These are phyloP conservation scores for Maniola hyperantus DNA, from an alignment of 2,888 invertebrate species.

Conservation along the genomic window DNA sequence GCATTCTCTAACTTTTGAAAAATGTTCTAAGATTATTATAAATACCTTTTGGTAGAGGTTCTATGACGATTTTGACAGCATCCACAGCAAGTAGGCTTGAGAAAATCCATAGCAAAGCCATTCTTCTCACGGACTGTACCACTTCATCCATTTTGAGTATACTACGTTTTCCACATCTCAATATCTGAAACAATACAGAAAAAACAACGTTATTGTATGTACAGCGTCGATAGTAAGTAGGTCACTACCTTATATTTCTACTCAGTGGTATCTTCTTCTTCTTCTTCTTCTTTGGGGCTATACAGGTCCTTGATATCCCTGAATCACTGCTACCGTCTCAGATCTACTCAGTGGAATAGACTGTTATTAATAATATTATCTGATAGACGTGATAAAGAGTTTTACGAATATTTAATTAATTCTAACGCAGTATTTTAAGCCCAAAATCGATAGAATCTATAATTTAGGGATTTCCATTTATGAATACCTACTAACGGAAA, in stretches of 20 bases:
- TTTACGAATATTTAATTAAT: constrained; percentile 18
- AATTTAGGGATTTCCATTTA: constrained; percentile 77
- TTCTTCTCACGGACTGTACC: constrained; percentile 51
- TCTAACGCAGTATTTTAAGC: constrained; percentile 61
- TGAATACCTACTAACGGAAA: constrained; percentile 78
- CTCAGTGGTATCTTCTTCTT: too few species aligned
- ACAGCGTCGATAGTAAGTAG: too few species aligned
- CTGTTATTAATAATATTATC: background rate
- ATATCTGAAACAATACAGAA: constrained; percentile 56
- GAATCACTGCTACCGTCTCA: too few species aligned
- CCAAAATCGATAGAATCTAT: constrained; percentile 68
- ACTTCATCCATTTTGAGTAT: constrained; percentile 59
- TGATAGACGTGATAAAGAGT: background rate
- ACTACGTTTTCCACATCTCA: constrained; percentile 56
- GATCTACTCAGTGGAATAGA: too few species aligned
- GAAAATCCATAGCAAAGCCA: constrained; percentile 67
- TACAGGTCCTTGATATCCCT: too few species aligned
- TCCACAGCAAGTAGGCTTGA: constrained; percentile 60
- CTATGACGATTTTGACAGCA: constrained; percentile 77
- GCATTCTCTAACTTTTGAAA: too few species aligned
- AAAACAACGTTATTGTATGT: constrained; percentile 3
- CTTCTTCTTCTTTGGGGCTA: too few species aligned
- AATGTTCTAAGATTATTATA: constrained; percentile 19
- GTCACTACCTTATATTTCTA: too few species aligned
- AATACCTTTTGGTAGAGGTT: constrained; percentile 80